phyloP scores from a whole-genome alignment of 2,797 vertebrate genomes.

The Alectoris magna region DNA sequence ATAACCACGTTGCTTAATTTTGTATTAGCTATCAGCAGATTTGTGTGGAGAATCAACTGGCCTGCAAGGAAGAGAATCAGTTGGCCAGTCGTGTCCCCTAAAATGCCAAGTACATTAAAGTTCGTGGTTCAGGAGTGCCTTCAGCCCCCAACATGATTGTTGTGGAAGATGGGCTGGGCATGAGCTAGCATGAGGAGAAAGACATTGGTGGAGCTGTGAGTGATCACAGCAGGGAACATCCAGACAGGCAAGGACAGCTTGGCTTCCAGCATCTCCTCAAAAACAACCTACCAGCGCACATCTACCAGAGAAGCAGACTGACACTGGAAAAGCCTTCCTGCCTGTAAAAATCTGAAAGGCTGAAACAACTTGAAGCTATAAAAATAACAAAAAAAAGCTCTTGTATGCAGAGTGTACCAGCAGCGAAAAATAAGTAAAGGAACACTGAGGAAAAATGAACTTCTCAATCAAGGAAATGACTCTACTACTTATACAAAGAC shows the following conservation, averaged over 20 bases:
- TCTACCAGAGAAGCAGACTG: neutral
- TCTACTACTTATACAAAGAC: neutral
- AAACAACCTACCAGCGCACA: neutral
- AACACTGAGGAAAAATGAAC: constrained; percentile 5
- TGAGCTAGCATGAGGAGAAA: neutral
- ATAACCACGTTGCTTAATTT: neutral
- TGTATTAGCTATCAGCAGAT: neutral
- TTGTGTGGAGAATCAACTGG: neutral
- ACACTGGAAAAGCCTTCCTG: neutral
- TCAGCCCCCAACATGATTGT: neutral
- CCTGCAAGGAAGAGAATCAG: neutral
- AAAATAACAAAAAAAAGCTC: neutral
- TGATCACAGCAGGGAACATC: neutral
- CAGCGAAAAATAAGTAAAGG: neutral
- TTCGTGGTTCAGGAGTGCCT: neutral
- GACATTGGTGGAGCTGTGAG: neutral
- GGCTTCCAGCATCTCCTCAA: neutral
- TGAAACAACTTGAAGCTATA: neutral
- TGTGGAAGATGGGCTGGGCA: neutral
- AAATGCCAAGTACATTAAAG: neutral
- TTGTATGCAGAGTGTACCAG: neutral
- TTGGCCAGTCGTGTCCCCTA: neutral
- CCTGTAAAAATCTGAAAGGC: neutral
- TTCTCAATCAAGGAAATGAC: constrained; percentile 18
- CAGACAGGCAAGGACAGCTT: neutral